Evolutionary conservation across 2,888 invertebrate genomes (phyloP).

Genomic region (Ophion ellenae): DNA sequence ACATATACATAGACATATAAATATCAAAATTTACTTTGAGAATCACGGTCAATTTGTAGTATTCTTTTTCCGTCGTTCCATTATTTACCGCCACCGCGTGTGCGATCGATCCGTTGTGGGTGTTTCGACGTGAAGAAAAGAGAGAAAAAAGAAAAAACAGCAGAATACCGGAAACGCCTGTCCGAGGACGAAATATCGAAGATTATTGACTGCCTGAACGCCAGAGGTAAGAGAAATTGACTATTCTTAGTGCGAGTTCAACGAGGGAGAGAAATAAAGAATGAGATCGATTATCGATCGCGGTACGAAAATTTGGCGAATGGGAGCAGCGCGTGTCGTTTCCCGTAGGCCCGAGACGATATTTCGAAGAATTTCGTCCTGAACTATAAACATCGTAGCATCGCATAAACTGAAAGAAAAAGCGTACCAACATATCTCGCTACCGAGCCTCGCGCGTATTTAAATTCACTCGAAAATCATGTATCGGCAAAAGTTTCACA

Average conservation of each 20-base stretch:
- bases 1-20: background rate
- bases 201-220: background rate
- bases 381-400: too few relatives aligned
- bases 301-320: too few relatives aligned
- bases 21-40: background rate
- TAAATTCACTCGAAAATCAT: too few relatives aligned
- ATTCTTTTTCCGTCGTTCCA: background rate
- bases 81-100: background rate
- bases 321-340: too few relatives aligned
- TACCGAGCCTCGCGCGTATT: too few relatives aligned
- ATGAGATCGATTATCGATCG: too few relatives aligned
- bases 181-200: background rate
- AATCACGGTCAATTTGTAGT: background rate
- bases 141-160: background rate
- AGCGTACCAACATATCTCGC: too few relatives aligned
- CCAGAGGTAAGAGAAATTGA: background rate
- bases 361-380: too few relatives aligned
- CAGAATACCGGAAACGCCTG: background rate
- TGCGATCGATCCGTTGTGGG: background rate
- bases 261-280: background rate
- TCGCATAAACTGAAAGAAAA: too few relatives aligned
- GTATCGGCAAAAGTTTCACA: too few relatives aligned
- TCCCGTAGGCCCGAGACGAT: too few relatives aligned
- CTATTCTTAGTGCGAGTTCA: background rate
- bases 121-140: background rate